Base-by-base conservation (phyloP, 2,888 invertebrate species). In the Ormyrus labotus region DNA sequence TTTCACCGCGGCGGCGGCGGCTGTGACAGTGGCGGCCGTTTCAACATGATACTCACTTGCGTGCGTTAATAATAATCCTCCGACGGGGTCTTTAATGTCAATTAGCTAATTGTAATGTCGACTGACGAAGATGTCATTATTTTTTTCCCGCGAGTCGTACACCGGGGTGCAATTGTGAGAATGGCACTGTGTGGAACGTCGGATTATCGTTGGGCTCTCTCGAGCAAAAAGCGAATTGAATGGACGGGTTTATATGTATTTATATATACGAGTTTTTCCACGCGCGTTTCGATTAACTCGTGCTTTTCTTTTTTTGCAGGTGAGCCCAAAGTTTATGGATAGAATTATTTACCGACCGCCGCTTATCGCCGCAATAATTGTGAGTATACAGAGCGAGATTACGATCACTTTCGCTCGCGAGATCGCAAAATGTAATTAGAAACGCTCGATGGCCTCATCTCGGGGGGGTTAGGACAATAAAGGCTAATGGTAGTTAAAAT, bases 391-490 rank as follows among this genome's bases (percentile, higher is more conserved):
- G 34, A 67, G 50, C 19, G 11, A 50, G 67, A 75, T 68, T 60
- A 65, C 74, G 60, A 75, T 67, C 67, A 50, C 65, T 75, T 75
- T 75, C 68, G 68, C 67, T 67, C 68, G 68, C 61, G 53, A 68
- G 61, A 75, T 51, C 74, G 60, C 13, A 68, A 75, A 13, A 45
- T 19, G 6, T 67, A 65, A 74, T 74, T 74, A 58, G 48, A 74
- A 65, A 50, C 34, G 34, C 34, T 58, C 51, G 57, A 48, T 48
- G 55, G 45, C n/a, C 50, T 70, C 2, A n/a, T 10, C 10, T 61
- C 6, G 48, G 19, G 55, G 45, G 50, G 61, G 53, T 19, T 53
- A 6, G 51, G 10, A 50, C 60, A 10, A 19, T 60, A 60, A 48
- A 34, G 71, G 19, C 11, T 19, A 13, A 45, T 57, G 34, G 34